These are phyloP conservation scores for Bolinopsis microptera DNA, from an alignment of 37 sponge, comb jelly and placozoan genomes.

Conservation along the genomic window DNA sequence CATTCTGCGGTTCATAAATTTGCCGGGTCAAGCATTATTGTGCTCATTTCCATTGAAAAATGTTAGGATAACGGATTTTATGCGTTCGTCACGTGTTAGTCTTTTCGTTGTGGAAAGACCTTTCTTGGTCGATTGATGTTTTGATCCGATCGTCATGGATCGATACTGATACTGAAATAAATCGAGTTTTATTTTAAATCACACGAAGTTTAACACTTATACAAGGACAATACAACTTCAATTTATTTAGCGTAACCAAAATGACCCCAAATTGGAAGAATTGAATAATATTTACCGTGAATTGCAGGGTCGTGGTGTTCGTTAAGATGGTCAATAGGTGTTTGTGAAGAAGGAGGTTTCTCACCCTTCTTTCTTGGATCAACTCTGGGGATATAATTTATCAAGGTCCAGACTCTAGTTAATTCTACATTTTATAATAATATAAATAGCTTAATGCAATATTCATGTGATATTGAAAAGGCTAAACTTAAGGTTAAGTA, in stretches of 20 bases:
- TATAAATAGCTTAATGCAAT: not conserved
- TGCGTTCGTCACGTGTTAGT: not conserved
- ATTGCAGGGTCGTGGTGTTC: not conserved
- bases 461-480: not conserved
- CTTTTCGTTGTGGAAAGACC: no score
- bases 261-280: no score
- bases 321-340: not conserved
- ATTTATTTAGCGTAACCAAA: no score
- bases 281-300: not conserved
- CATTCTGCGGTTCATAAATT: no score
- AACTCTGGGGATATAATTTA: not conserved
- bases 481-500: not conserved
- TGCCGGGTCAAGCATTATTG: no score
- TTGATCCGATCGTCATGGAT: constrained; percentile 26
- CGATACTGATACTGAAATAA: constrained; percentile 10
- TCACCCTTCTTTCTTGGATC: constrained; percentile 1
- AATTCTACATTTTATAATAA: no score
- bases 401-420: no score
- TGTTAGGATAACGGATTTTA: not conserved
- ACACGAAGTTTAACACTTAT: not conserved
- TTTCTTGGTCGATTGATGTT: not conserved
- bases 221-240: no score
- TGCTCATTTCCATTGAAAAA: no score
- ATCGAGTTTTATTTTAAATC: not conserved
- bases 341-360: not conserved